These are phyloP conservation scores for Rhinoraja longicauda DNA, from an alignment of 2,797 vertebrate species.

Conservation along the genomic window DNA sequence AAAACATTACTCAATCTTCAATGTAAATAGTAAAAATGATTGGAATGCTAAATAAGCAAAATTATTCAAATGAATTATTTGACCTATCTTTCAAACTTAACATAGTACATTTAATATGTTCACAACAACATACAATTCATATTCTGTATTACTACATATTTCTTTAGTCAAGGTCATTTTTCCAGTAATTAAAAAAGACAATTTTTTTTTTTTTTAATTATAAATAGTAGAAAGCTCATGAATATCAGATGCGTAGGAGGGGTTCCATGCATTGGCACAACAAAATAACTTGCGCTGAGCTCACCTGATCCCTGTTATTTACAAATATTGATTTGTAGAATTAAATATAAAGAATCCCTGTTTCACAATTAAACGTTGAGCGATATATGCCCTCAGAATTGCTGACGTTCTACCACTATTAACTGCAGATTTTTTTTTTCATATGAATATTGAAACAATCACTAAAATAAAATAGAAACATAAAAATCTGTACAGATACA, in stretches of 20 bases:
- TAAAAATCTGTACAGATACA: slow-evolving; percentile 8
- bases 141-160: not conserved
- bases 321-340: not conserved
- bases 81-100: not conserved
- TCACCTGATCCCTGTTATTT: not conserved
- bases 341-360: not conserved
- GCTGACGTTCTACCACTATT: not conserved
- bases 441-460: not conserved
- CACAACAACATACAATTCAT: not conserved
- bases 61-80: not conserved
- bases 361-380: slow-evolving; percentile 18
- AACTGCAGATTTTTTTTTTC: not conserved
- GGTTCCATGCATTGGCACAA: not conserved
- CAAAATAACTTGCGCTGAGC: not conserved
- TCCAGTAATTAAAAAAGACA: not conserved
- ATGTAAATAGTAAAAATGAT: not conserved
- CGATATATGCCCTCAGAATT: not conserved
- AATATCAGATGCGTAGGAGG: not conserved
- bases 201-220: not conserved
- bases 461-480: slow-evolving; percentile 7
- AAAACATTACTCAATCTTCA: not conserved
- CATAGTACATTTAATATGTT: not conserved
- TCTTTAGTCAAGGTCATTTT: not conserved
- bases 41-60: not conserved
- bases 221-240: not conserved